Evolutionary conservation across 2,797 vertebrate genomes (phyloP).

Genomic region (Chloroceryle amazona): DNA sequence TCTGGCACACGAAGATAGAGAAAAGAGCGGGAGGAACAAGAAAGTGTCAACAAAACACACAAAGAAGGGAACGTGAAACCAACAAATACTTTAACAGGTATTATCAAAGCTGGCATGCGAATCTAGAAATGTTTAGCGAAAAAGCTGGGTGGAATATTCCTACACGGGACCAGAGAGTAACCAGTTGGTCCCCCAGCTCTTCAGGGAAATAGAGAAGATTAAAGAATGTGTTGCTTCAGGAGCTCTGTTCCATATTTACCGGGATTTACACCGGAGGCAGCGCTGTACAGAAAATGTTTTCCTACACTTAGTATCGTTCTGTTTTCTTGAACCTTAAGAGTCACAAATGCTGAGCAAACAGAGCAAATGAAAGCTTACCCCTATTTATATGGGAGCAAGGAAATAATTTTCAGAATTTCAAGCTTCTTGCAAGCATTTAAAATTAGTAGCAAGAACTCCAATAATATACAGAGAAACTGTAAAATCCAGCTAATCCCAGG

Average conservation of each 20-base stretch:
- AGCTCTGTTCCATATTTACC: constrained; percentile 30
- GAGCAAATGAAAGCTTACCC: not conserved
- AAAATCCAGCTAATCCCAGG: not conserved
- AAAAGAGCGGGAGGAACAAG: not conserved
- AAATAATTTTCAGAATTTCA: not conserved
- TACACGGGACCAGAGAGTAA: not conserved
- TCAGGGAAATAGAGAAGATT: constrained; percentile 59
- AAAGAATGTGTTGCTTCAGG: constrained; percentile 25
- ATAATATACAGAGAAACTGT: not conserved
- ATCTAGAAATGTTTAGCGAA: not conserved
- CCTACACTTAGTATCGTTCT: not conserved
- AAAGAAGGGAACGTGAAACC: not conserved
- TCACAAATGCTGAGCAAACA: not conserved
- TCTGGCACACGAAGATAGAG: accelerated
- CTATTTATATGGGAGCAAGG: not conserved
- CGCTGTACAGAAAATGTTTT: not conserved
- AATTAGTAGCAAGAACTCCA: not conserved
- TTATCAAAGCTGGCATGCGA: not conserved
- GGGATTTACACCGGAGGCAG: constrained; percentile 28
- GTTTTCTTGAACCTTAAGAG: not conserved
- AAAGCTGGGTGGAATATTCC: not conserved
- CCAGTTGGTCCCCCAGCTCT: constrained; percentile 2
- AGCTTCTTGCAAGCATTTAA: not conserved
- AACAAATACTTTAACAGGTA: not conserved
- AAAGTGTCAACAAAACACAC: not conserved